A percentile compares a stretch with the other conserved stretches of the same genome.
Evolutionary conservation across 2,113 vertebrate species (phyloP).

Genomic region (Lepus americanus): DNA sequence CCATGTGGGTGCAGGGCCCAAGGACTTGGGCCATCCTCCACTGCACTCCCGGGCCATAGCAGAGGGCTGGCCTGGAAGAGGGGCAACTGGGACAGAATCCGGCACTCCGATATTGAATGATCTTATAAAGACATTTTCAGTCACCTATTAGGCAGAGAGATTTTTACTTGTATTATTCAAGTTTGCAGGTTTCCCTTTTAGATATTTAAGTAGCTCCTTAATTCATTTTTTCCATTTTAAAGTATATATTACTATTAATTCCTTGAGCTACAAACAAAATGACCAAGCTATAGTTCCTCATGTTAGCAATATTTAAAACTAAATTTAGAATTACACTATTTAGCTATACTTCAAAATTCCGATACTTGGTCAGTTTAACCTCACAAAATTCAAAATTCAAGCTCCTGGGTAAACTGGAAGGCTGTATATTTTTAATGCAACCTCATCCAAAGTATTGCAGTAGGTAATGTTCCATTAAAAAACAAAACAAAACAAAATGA

Average conservation of each 20-base stretch:
- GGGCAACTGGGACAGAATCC: too few species aligned
- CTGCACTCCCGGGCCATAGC: too few species aligned
- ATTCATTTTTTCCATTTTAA: conserved; percentile 50
- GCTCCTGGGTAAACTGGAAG: conserved; percentile 38
- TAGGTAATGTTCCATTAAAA: conserved; percentile 16
- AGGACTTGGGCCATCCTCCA: too few species aligned
- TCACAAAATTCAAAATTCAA: conserved; percentile 58
- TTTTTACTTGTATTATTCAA: not conserved
- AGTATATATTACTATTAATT: conserved; percentile 43
- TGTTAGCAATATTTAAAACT: conserved; percentile 1
- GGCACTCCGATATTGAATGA: not conserved
- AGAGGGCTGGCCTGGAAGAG: too few species aligned
- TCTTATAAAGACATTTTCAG: conserved; percentile 4
- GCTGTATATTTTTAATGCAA: not conserved
- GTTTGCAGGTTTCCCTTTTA: not conserved
- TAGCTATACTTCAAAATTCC: conserved; percentile 24
- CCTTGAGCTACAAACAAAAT: conserved; percentile 61
- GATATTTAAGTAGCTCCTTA: not conserved
- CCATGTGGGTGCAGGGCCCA: too few species aligned
- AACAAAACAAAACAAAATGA: conserved; percentile 61
- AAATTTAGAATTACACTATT: conserved; percentile 42
- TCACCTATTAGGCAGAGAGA: not conserved
- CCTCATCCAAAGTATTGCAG: conserved; percentile 31
- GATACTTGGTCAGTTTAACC: not conserved
- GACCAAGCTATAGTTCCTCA: not conserved